These are phyloP conservation scores for Digitonthophagus gazella DNA, from an alignment of 2,888 invertebrate genomes.

Conservation along the genomic window DNA sequence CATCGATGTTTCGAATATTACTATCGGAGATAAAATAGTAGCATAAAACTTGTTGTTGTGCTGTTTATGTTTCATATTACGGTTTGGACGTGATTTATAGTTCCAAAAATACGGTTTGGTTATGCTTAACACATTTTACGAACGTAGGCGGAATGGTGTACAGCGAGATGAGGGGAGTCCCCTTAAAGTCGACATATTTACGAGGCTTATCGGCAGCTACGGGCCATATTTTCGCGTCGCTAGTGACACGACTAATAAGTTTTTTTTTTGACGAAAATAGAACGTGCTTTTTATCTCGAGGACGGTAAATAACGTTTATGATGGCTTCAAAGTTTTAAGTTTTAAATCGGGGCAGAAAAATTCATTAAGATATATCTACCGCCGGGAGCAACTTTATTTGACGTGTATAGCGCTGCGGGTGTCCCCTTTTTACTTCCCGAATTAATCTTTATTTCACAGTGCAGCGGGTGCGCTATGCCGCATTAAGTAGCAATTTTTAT, in stretches of 20 bases:
- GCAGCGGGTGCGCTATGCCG: not conserved
- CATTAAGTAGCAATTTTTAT: not conserved
- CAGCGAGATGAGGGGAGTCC: not conserved
- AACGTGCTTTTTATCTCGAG: not conserved
- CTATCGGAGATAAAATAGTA: not conserved
- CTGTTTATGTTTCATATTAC: not conserved
- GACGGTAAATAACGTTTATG: slow-evolving; percentile 1
- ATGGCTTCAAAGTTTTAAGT: not conserved
- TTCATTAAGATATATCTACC: slow-evolving; percentile 13
- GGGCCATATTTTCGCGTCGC: not conserved
- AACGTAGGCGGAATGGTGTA: not conserved
- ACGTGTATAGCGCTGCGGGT: not conserved
- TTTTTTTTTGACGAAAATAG: not conserved
- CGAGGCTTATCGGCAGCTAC: not conserved
- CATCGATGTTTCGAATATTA: not conserved
- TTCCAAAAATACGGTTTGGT: not conserved
- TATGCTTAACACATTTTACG: not conserved
- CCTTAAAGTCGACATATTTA: not conserved
- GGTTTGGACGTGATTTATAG: not conserved
- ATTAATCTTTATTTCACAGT: slow-evolving; percentile 5
- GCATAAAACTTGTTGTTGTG: not conserved
- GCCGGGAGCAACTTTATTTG: slow-evolving; percentile 8
- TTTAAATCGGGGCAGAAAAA: not conserved
- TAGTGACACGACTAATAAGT: not conserved
- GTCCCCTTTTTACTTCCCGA: not conserved